phyloP scores from a whole-genome alignment of 2,888 invertebrate species.

The Theodoxus fluviatilis region DNA sequence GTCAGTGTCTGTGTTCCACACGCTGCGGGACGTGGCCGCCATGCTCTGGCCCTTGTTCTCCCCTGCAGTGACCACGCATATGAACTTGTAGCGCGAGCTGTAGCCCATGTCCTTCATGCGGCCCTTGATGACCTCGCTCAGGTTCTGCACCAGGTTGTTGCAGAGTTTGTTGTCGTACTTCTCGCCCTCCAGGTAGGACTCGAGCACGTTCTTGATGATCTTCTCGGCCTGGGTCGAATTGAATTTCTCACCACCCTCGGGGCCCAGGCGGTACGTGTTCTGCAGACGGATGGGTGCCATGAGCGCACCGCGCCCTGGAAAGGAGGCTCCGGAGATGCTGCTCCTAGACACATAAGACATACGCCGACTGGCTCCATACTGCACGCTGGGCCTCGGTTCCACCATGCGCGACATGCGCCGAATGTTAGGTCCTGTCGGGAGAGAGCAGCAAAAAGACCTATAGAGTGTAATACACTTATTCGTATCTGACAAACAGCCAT shows the following conservation, averaged over 20 bases:
- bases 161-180: slow-evolving; percentile 53
- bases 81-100: slow-evolving; percentile 52
- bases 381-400: slow-evolving; percentile 45
- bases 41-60: slow-evolving; percentile 52
- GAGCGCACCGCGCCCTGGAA: slow-evolving; percentile 28
- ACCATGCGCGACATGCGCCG: slow-evolving; percentile 47
- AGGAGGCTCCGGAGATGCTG: slow-evolving; percentile 49
- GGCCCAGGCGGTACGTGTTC: slow-evolving; percentile 54
- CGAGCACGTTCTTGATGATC: slow-evolving; percentile 46
- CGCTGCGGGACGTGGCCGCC: slow-evolving; percentile 47
- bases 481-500: no score
- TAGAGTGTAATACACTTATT: no score
- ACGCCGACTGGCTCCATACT: slow-evolving; percentile 45
- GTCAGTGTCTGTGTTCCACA: slow-evolving; percentile 58
- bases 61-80: slow-evolving; percentile 55
- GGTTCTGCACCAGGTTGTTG: slow-evolving; percentile 46
- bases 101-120: slow-evolving; percentile 54
- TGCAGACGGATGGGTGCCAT: slow-evolving; percentile 42
- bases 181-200: slow-evolving; percentile 53
- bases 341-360: slow-evolving; percentile 48
- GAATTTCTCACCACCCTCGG: slow-evolving; percentile 47
- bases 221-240: slow-evolving; percentile 41
- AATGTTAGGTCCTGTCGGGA: slow-evolving; percentile 43
- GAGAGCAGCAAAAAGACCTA: no score
- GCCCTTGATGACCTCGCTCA: slow-evolving; percentile 54